Percentiles rank a stretch among this genome's conserved stretches.
Conservation (phyloP, 1,140 invertebrate species). For the Chymomyza costata region DNA sequence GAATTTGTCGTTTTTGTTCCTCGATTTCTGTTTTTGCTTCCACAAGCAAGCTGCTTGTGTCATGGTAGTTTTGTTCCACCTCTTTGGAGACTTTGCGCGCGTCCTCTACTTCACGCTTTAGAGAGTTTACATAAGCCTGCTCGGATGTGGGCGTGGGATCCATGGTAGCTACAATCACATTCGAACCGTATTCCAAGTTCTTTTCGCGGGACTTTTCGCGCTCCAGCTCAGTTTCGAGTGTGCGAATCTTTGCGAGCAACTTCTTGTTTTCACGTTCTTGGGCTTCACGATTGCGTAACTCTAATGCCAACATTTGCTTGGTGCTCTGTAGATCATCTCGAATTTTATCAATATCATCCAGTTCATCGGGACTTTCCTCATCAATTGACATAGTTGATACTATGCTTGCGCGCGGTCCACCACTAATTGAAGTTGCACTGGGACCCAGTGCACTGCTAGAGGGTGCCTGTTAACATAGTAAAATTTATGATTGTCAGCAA, state of each 20-base stretch:
- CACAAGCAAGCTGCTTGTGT: constrained; percentile 85
- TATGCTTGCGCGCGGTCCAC: constrained; percentile 74
- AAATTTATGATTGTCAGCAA: too few relatives aligned
- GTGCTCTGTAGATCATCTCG: constrained; percentile 92
- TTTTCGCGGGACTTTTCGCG: constrained; percentile 80
- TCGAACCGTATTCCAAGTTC: constrained; percentile 78
- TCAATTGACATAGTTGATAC: constrained; percentile 63
- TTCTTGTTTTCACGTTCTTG: constrained; percentile 91
- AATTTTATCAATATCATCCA: constrained; percentile 93
- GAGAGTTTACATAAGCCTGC: constrained; percentile 79
- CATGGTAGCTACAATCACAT: constrained; percentile 70
- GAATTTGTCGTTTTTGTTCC: constrained; percentile 85
- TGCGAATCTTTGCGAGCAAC: constrained; percentile 84
- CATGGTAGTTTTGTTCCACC: constrained; percentile 86
- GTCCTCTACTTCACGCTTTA: constrained; percentile 85
- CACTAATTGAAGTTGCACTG: constrained; percentile 67
- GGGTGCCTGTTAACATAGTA: too few relatives aligned
- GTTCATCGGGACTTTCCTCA: constrained; percentile 83
- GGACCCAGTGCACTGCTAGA: constrained; percentile 75
- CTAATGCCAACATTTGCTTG: constrained; percentile 91
- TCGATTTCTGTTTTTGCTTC: constrained; percentile 85
- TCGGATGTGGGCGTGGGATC: constrained; percentile 73
- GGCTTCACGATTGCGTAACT: constrained; percentile 89
- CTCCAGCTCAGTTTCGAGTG: constrained; percentile 86
- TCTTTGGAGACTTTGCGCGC: constrained; percentile 86